These are phyloP conservation scores for Penaeus monodon DNA, from an alignment of 2,888 invertebrate species.

Conservation along the genomic window DNA sequence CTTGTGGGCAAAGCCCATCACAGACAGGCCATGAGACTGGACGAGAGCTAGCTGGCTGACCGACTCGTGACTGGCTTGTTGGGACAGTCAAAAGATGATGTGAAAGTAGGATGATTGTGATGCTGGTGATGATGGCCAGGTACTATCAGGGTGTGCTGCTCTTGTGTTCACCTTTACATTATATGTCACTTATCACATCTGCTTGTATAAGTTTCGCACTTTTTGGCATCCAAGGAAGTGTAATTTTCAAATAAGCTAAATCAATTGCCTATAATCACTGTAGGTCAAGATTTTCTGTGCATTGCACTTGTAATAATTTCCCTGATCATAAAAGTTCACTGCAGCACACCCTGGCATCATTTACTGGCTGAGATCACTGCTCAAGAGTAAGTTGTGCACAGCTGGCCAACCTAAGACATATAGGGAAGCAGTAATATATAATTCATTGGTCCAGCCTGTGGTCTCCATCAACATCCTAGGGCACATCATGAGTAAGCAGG, in stretches of 20 bases:
- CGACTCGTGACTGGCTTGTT: slow-evolving; percentile 40
- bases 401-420: slow-evolving; percentile 48
- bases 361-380: slow-evolving; percentile 54
- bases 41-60: slow-evolving; percentile 56
- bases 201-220: too few species aligned
- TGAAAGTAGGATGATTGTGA: slow-evolving; percentile 50
- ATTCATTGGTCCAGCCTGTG: slow-evolving; percentile 36
- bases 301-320: slow-evolving; percentile 27
- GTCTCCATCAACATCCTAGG: slow-evolving; percentile 31
- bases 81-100: slow-evolving; percentile 42
- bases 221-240: slow-evolving; percentile 5
- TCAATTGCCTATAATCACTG: slow-evolving; percentile 17
- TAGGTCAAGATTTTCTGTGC: slow-evolving; percentile 14
- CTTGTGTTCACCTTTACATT: not conserved
- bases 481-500: not conserved
- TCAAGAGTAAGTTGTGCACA: slow-evolving; percentile 38
- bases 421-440: slow-evolving; percentile 49
- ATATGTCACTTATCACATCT: slow-evolving; percentile 21
- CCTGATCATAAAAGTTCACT: not conserved
- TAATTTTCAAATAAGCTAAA: slow-evolving; percentile 12
- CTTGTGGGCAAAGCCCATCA: slow-evolving; percentile 51
- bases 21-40: slow-evolving; percentile 57
- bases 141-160: slow-evolving; percentile 53
- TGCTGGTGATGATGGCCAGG: slow-evolving; percentile 50
- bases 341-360: slow-evolving; percentile 48